Conservation (phyloP, 2,113 vertebrate genomes). For the Pachypanchax playfairii region DNA sequence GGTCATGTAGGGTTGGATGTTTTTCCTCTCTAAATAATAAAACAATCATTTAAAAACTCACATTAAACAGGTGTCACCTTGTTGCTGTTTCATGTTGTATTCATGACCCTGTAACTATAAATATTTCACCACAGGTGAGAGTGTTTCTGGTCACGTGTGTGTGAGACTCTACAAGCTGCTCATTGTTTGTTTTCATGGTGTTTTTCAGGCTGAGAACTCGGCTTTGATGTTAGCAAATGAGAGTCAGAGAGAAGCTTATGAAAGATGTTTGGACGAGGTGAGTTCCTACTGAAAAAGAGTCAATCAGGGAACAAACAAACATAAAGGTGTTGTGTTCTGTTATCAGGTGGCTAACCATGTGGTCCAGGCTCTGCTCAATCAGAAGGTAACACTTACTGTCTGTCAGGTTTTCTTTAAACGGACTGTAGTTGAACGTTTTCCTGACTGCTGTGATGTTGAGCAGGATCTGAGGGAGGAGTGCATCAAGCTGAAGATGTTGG, state of each 20-base stretch:
- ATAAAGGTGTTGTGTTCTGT: conserved; percentile 5
- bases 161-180: too few species aligned
- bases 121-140: too few species aligned
- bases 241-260: conserved; percentile 93
- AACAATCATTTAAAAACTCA: too few species aligned
- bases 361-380: conserved; percentile 93
- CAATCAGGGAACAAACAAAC: background rate
- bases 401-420: background rate
- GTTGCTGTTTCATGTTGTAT: too few species aligned
- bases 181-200: background rate
- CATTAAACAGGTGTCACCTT: too few species aligned
- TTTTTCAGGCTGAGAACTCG: conserved; percentile 88
- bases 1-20: too few species aligned
- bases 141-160: too few species aligned
- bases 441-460: background rate
- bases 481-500: conserved; percentile 94
- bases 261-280: conserved; percentile 94
- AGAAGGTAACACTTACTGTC: conserved; percentile 82
- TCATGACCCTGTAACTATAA: too few species aligned
- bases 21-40: too few species aligned
- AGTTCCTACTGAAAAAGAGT: conserved; percentile 32
- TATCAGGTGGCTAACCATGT: conserved; percentile 93
- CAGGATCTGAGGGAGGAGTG: conserved; percentile 97
- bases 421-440: background rate
- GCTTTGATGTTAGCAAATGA: conserved; percentile 92